phyloP scores from a whole-genome alignment of 2,797 vertebrate genomes.

The Rhabdomys pumilio region DNA sequence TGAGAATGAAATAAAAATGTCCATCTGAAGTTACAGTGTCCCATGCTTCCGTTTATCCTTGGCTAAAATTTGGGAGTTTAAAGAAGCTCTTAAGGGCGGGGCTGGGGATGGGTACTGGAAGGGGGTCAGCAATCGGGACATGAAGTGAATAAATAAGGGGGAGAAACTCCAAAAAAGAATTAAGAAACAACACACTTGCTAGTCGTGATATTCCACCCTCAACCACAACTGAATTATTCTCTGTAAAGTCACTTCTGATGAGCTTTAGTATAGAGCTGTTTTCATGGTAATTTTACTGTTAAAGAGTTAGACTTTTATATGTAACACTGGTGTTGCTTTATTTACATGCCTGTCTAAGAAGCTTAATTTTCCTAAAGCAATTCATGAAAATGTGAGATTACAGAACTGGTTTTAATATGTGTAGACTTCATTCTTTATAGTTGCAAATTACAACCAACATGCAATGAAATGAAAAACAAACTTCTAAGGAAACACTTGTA shows the following conservation, averaged over 20 bases:
- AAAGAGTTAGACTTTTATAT: neutral
- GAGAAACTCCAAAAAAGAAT: conserved; percentile 42
- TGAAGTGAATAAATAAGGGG: neutral
- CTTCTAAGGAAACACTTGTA: neutral
- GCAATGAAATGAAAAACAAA: conserved; percentile 40
- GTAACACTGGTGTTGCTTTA: conserved; percentile 33
- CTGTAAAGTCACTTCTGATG: conserved; percentile 22
- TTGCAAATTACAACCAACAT: conserved; percentile 27
- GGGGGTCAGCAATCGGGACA: neutral
- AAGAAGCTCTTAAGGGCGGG: neutral
- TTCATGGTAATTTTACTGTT: conserved; percentile 57
- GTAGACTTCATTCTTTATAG: conserved; percentile 28
- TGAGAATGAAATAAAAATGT: conserved; percentile 16
- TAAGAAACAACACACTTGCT: conserved; percentile 25
- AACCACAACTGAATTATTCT: conserved; percentile 21
- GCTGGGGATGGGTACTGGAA: neutral
- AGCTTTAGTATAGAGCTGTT: conserved; percentile 47
- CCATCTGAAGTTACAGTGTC: neutral
- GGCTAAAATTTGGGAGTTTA: conserved; percentile 19
- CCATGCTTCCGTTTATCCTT: conserved; percentile 3
- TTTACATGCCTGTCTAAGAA: conserved; percentile 25
- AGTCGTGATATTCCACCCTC: neutral
- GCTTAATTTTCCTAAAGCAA: conserved; percentile 63
- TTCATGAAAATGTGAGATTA: conserved; percentile 23
- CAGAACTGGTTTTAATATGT: conserved; percentile 1